Base-by-base conservation (phyloP, 1,140 invertebrate species). In the Aethina tumida region DNA sequence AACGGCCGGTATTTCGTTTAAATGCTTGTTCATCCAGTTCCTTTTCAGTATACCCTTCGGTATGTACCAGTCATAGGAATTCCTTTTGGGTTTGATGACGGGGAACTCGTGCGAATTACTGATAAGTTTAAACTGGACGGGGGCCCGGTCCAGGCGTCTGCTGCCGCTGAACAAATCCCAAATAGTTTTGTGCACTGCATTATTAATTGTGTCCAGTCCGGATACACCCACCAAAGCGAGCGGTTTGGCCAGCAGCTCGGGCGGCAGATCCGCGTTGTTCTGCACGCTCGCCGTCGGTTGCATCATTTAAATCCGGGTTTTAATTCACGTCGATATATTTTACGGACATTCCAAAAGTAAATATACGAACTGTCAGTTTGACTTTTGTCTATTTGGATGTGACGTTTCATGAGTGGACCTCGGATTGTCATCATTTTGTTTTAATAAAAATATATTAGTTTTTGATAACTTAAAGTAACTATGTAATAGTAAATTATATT, bases 21-120 rank as follows among this genome's bases (percentile, higher is more conserved):
- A 67, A 62, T 98, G 90, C 68, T 99, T 99, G 6, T 79, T 71
- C 69, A 97, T 84, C 96, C 96, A 99, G 55, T 90, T 89, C 5
- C 79, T 77, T 60, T 97, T 97, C 2, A 99, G 66, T 43, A 98
- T 92, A 17, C 95, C 95, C 67, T 94, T 95, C 0, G 93, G 91
- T 52, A 92, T 83, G 55, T 96, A 95, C 81, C 87, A 92, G 55
- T 97, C 92, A 63, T 96, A 96, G 0, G 85, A 85, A 49, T 85
- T 81, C 52, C 86, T 72, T 77, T 93, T 94, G 14, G 84, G 79
- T 64, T 95, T 96, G 5, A 86, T 76, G 26, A 83, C 78, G 6
- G 90, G 90, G 65, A 95, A 95, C 53, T 87, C 82, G 65, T 90
- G 81, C 17, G 77, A 75, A 32, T 80, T 71, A 18, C 70, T 70